Conservation (phyloP, 2,888 invertebrate species). For the Apamea sordens region DNA sequence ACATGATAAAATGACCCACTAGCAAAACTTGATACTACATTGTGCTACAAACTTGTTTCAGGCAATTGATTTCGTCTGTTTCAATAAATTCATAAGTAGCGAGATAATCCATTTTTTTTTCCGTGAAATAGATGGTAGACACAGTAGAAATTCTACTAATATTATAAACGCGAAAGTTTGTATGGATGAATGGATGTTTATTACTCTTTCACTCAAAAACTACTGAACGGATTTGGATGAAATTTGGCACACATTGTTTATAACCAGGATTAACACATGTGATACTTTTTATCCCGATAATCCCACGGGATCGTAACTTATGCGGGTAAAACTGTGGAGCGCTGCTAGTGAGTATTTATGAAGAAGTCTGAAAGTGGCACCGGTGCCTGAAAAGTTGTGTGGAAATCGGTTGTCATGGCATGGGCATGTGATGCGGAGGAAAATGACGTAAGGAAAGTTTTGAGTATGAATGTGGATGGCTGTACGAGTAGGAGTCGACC, state of each 20-base stretch:
- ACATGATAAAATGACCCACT: background rate
- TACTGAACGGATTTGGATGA: too few species aligned
- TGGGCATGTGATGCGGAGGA: background rate
- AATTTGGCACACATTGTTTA: too few species aligned
- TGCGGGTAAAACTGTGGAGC: too few species aligned
- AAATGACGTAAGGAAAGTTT: background rate
- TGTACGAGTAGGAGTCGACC: background rate
- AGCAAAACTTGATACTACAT: background rate
- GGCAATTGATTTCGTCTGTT: slow-evolving; percentile 12
- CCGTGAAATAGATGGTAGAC: slow-evolving; percentile 5
- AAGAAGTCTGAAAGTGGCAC: background rate
- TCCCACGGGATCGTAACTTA: too few species aligned
- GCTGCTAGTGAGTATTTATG: background rate
- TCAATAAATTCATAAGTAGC: slow-evolving; percentile 1
- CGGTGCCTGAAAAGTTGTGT: background rate
- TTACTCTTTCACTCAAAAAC: too few species aligned
- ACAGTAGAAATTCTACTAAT: background rate
- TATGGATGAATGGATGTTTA: too few species aligned
- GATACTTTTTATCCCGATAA: too few species aligned
- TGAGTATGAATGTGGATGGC: background rate
- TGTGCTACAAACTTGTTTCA: slow-evolving; percentile 17
- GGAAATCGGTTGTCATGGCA: background rate
- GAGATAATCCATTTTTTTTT: slow-evolving; percentile 24
- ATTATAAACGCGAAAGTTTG: too few species aligned
- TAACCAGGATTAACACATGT: too few species aligned